Percentiles rank a stretch among this genome's conserved stretches.
Conservation (phyloP, 2,888 invertebrate species). For the Nomada flava region DNA sequence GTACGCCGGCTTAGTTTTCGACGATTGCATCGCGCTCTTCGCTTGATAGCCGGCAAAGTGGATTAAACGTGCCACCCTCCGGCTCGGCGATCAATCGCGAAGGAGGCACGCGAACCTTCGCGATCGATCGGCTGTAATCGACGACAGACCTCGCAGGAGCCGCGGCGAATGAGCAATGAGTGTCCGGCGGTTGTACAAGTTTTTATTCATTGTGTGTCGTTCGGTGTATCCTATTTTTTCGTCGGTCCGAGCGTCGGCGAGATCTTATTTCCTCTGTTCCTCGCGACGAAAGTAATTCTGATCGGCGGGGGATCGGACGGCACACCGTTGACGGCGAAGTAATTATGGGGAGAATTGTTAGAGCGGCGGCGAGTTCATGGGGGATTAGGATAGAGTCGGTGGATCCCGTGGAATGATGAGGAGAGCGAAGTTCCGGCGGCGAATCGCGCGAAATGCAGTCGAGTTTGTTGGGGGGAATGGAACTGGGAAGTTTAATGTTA, state of each 20-base stretch:
- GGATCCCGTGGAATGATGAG: no score
- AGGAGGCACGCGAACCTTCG: neutral
- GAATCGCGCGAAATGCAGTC: no score
- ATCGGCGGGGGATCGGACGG: neutral
- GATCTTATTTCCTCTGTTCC: no score
- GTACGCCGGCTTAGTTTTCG: slow-evolving; percentile 38
- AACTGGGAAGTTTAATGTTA: neutral
- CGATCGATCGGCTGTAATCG: slow-evolving; percentile 18
- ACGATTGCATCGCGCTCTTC: slow-evolving; percentile 25
- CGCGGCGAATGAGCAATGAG: neutral
- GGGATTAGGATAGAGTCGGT: neutral
- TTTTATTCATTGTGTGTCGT: no score
- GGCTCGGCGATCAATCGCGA: slow-evolving; percentile 6
- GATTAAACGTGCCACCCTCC: slow-evolving; percentile 11
- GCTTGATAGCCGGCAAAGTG: slow-evolving; percentile 22
- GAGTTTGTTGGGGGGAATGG: neutral
- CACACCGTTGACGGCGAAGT: neutral
- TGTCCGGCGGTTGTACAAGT: no score
- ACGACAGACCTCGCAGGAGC: neutral
- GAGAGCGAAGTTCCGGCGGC: neutral
- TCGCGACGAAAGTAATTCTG: neutral
- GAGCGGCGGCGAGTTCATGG: neutral
- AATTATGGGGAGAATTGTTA: neutral
- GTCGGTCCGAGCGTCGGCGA: neutral
- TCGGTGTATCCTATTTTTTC: neutral